Conservation (phyloP, 2,888 invertebrate species). For the Callosobruchus maculatus region DNA sequence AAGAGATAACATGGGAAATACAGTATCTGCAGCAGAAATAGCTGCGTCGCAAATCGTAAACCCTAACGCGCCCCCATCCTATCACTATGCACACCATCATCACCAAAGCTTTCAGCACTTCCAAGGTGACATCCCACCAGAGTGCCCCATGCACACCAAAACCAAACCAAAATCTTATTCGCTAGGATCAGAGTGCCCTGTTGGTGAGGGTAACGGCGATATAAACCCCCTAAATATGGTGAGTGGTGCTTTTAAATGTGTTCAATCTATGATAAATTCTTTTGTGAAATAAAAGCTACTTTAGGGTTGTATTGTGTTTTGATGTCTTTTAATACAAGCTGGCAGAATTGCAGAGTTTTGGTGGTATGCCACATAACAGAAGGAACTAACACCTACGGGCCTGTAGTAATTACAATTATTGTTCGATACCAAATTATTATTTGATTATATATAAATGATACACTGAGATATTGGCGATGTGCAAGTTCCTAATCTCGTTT, state of each 20-base stretch:
- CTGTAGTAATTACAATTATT: too few species aligned
- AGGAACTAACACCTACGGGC: too few species aligned
- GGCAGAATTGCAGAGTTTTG: too few species aligned
- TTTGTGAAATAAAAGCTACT: background rate
- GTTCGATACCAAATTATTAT: too few species aligned
- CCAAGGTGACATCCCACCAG: slow-evolving; percentile 60
- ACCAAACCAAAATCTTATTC: slow-evolving; percentile 15
- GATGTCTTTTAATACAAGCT: background rate
- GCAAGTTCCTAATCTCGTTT: too few species aligned
- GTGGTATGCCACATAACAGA: too few species aligned
- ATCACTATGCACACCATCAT: slow-evolving; percentile 18
- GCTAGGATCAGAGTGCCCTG: slow-evolving; percentile 65
- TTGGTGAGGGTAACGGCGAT: slow-evolving; percentile 57
- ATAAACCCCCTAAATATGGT: slow-evolving; percentile 85
- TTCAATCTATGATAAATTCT: background rate
- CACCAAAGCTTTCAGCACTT: slow-evolving; percentile 12
- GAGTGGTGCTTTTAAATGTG: slow-evolving; percentile 21
- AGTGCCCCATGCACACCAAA: slow-evolving; percentile 83
- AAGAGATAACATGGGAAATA: slow-evolving; percentile 56
- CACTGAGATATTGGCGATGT: too few species aligned
- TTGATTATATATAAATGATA: too few species aligned
- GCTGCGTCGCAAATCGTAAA: slow-evolving; percentile 53
- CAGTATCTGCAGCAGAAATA: slow-evolving; percentile 55
- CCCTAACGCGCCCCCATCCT: slow-evolving; percentile 33
- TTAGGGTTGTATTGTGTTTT: background rate